Conservation (phyloP, 2,113 vertebrate genomes). For the Carollia perspicillata region DNA sequence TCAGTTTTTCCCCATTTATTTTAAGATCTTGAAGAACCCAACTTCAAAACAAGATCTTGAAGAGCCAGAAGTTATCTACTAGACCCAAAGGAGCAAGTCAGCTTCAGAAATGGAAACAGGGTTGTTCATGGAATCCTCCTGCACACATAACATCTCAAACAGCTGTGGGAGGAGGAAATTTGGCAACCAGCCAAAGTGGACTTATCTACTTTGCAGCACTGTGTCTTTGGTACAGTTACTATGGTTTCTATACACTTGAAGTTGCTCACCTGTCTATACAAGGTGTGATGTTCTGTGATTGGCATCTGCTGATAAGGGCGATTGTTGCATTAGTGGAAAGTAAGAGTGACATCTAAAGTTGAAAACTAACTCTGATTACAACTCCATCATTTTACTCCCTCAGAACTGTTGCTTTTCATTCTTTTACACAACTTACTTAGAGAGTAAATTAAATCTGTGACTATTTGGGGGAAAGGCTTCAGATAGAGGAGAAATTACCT, state of each 20-base stretch:
- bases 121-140: background rate
- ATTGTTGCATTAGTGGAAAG: slow-evolving; percentile 70
- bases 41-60: background rate
- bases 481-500: slow-evolving; percentile 14
- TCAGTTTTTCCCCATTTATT: background rate
- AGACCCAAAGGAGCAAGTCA: background rate
- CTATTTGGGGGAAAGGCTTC: slow-evolving; percentile 47
- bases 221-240: background rate
- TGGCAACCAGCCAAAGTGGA: background rate
- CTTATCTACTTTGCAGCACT: background rate
- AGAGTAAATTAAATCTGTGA: slow-evolving; percentile 56
- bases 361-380: slow-evolving; percentile 69
- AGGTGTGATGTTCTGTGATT: slow-evolving; percentile 33
- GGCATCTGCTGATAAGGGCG: slow-evolving; percentile 61
- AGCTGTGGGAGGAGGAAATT: background rate
- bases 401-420: background rate
- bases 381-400: slow-evolving; percentile 43
- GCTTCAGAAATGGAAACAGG: background rate
- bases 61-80: background rate
- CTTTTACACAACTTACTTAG: slow-evolving; percentile 37
- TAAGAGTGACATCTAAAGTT: background rate
- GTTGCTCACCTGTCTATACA: slow-evolving; percentile 21
- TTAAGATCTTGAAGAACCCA: slow-evolving; percentile 12
- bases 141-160: background rate
- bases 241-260: background rate